phyloP scores from a whole-genome alignment of 2,888 invertebrate species.

The Ptilodon capucinus region DNA sequence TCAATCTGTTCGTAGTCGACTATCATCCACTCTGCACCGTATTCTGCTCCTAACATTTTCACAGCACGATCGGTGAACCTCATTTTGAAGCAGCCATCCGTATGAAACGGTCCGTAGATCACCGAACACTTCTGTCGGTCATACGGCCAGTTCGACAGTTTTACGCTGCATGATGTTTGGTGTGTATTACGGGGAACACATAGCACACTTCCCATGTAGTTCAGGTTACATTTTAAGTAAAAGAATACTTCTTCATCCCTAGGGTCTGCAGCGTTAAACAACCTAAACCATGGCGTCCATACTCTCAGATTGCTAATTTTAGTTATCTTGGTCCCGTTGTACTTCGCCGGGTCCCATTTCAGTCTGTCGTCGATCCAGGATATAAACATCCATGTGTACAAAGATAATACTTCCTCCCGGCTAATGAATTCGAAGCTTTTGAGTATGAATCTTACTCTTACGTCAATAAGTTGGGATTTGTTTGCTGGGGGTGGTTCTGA shows the following conservation, averaged over 20 bases:
- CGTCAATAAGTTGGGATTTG: constrained; percentile 7
- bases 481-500: constrained; percentile 5
- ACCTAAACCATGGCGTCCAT: constrained; percentile 38
- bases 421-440: constrained; percentile 39
- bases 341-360: constrained; percentile 43
- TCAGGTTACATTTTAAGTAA: constrained; percentile 23
- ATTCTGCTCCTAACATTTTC: constrained; percentile 29
- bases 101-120: constrained; percentile 18
- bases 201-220: constrained; percentile 21
- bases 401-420: constrained; percentile 30
- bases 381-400: constrained; percentile 25
- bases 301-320: constrained; percentile 6
- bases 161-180: constrained; percentile 26
- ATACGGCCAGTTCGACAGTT: constrained; percentile 48
- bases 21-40: constrained; percentile 50
- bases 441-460: constrained; percentile 30
- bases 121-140: constrained; percentile 42
- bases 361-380: constrained; percentile 42
- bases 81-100: constrained; percentile 16
- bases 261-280: constrained; percentile 27
- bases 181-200: constrained; percentile 16
- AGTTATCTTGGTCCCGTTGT: constrained; percentile 27
- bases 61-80: constrained; percentile 23
- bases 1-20: constrained; percentile 33
- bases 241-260: constrained; percentile 9